Percentiles rank a stretch among this genome's conserved stretches.
Conservation (phyloP, 1,140 invertebrate species). For the Hyphantria cunea region DNA sequence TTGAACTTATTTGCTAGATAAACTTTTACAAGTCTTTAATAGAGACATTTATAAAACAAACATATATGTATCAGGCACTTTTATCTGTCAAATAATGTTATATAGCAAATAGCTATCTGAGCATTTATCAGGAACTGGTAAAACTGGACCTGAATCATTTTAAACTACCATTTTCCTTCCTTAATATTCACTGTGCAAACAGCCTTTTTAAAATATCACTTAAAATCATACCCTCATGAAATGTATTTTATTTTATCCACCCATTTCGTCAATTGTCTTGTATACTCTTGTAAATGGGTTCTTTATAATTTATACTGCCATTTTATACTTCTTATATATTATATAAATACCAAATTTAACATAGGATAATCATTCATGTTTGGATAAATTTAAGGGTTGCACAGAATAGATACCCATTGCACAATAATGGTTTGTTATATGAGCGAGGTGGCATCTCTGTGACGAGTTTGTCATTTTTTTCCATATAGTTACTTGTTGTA, state of each 20-base stretch:
- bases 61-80: no score
- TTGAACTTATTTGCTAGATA: not conserved
- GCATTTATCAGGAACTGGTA: no score
- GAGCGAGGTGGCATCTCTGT: conserved; percentile 4
- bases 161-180: not conserved
- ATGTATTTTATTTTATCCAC: no score
- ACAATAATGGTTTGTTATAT: conserved; percentile 10
- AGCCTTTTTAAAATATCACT: not conserved
- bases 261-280: no score
- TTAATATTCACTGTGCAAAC: no score
- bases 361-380: conserved; percentile 26
- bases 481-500: no score
- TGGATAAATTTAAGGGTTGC: conserved; percentile 20
- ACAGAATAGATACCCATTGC: conserved; percentile 29
- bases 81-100: no score
- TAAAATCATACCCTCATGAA: conserved; percentile 3
- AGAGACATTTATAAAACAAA: no score
- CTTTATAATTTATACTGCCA: conserved; percentile 24
- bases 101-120: no score
- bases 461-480: no score
- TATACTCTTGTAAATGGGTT: conserved; percentile 13
- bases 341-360: conserved; percentile 23
- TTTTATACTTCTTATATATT: conserved; percentile 30
- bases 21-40: no score
- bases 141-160: conserved; percentile 42